These are phyloP conservation scores for Tapirus indicus DNA, from an alignment of 2,797 vertebrate genomes.

Conservation along the genomic window DNA sequence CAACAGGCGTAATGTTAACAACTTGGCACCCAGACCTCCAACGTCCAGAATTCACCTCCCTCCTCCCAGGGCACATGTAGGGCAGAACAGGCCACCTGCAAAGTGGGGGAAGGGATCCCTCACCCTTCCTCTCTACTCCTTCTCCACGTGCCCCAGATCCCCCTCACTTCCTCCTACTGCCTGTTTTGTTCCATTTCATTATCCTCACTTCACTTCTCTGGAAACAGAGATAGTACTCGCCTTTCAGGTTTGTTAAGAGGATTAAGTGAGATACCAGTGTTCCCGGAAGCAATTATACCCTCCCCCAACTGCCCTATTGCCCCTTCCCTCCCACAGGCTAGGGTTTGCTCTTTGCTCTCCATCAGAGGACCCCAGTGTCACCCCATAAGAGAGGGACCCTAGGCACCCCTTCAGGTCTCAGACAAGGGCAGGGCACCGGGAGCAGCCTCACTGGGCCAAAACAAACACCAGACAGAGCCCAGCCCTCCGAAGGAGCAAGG, in stretches of 20 bases:
- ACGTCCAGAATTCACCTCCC: not conserved
- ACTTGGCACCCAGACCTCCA: not conserved
- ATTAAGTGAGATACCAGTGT: not conserved
- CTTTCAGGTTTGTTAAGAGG: constrained; percentile 8
- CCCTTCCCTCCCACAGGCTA: not conserved
- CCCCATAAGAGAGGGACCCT: not conserved
- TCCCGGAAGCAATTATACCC: not conserved
- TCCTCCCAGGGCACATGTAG: not conserved
- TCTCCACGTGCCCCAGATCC: not conserved
- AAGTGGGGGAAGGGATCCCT: too few species aligned
- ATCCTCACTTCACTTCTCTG: not conserved
- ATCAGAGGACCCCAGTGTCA: not conserved
- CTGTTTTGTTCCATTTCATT: not conserved
- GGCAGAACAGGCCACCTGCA: too few species aligned
- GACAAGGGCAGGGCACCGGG: not conserved
- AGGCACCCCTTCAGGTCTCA: not conserved
- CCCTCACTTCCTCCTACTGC: not conserved
- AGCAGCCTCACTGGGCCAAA: not conserved
- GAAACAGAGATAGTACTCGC: not conserved
- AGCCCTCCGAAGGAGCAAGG: not conserved
- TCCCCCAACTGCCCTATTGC: accelerated
- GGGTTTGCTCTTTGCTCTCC: not conserved
- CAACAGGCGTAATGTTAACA: not conserved
- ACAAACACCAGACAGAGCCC: not conserved
- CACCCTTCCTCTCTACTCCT: too few species aligned